Evolutionary conservation across 1,140 invertebrate species (phyloP).

Genomic region (Cheumatopsyche charites): DNA sequence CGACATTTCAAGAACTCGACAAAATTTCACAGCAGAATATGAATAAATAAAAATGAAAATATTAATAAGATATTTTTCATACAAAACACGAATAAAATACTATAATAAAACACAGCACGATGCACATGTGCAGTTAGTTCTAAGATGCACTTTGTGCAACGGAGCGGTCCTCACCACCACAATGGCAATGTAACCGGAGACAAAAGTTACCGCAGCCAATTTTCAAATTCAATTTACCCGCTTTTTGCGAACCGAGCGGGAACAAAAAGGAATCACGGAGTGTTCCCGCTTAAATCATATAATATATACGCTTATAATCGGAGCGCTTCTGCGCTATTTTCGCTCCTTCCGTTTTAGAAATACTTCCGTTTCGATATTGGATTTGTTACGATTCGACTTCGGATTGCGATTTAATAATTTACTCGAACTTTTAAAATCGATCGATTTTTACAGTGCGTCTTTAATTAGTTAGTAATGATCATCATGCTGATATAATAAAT

Average conservation of each 20-base stretch:
- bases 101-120: background rate
- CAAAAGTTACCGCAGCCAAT: conserved; percentile 47
- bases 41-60: too few relatives aligned
- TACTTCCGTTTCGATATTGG: too few relatives aligned
- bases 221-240: conserved; percentile 48
- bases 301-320: background rate
- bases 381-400: too few relatives aligned
- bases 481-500: too few relatives aligned
- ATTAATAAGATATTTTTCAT: background rate
- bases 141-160: conserved; percentile 26
- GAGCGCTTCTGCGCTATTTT: conserved; percentile 18
- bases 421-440: too few relatives aligned
- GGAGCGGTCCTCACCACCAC: background rate
- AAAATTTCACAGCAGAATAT: too few relatives aligned
- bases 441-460: too few relatives aligned
- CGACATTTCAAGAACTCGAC: too few relatives aligned
- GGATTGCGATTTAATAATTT: too few relatives aligned
- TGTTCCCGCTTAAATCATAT: background rate
- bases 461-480: too few relatives aligned
- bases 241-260: conserved; percentile 31
- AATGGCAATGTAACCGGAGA: conserved; percentile 31
- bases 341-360: too few relatives aligned
- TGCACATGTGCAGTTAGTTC: background rate
- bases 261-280: conserved; percentile 31
- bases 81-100: background rate